These are phyloP conservation scores for Palaemon carinicauda DNA, from an alignment of 1,140 invertebrate species.

Conservation along the genomic window DNA sequence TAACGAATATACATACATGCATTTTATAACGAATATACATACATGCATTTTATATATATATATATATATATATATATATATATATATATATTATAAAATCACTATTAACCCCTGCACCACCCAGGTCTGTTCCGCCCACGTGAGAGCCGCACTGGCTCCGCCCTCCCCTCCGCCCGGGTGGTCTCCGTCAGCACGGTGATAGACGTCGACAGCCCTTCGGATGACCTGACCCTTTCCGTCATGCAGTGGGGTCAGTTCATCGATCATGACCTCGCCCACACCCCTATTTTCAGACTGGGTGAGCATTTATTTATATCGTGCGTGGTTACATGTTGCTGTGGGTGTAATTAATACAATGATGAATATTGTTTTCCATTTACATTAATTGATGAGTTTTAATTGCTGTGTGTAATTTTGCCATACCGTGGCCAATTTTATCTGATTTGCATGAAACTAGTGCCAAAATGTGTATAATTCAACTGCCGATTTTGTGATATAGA, in stretches of 20 bases:
- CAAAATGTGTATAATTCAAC: too few species aligned
- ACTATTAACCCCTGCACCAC: not conserved
- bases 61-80: not conserved
- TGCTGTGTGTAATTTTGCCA: too few species aligned
- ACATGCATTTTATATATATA: too few species aligned
- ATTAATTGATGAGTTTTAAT: too few species aligned
- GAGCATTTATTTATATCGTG: not conserved
- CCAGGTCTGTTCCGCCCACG: constrained; percentile 62
- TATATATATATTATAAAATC: not conserved
- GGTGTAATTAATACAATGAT: too few species aligned
- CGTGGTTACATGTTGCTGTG: too few species aligned
- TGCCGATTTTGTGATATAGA: too few species aligned
- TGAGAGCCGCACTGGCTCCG: constrained; percentile 52
- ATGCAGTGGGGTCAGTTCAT: constrained; percentile 91
- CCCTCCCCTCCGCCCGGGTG: constrained; percentile 75
- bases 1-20: too few species aligned
- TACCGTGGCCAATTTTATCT: too few species aligned
- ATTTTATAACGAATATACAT: too few species aligned
- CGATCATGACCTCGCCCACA: constrained; percentile 68
- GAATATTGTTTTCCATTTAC: too few species aligned
- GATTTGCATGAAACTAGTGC: too few species aligned
- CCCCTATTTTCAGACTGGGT: constrained; percentile 57
- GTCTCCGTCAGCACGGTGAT: constrained; percentile 77
- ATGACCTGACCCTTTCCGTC: constrained; percentile 76
- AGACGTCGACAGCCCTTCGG: constrained; percentile 73